Base-by-base conservation (phyloP, 2,888 invertebrate species). In the Dynastes maya region DNA sequence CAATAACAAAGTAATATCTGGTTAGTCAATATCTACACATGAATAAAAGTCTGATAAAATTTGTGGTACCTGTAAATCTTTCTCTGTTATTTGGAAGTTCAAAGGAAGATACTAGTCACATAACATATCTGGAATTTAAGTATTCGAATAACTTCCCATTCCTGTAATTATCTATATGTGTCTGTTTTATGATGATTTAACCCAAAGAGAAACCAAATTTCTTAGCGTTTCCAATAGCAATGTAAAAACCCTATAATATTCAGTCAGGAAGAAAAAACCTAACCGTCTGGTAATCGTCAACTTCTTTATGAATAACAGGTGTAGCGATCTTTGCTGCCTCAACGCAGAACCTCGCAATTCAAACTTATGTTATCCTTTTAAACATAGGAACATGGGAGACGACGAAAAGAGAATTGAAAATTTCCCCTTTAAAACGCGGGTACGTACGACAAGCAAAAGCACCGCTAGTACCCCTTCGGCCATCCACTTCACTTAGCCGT, bases 401-500 rank as follows among this genome's bases (percentile, higher is more conserved):
- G 63, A 5, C 55, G 55, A 55, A 55, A 16, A 11, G 55, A 63
- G 32, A 27, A 13, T 32, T 63, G 32, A 11, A 5, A 63, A 32
- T 63, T 63, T n/a, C n/a, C n/a, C n/a, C n/a, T 9, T 37, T 55
- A 55, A 63, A 22, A 63, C 9, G 63, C 32, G 63, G 4, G 29
- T 45, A 45, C 32, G 5, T 32, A 5, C 45, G 45, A 2, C 8
- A 32, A 29, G 63, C n/a, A 11, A 32, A 63, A 29, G 63, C 22
- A 9, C 1, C 22, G 61, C 6, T 22, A 29, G 61, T 9, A 0
- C 2, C 16, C 6, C 63, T 27, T 16, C 22, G 55, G 27, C 63
- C 63, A 63, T 63, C 51, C 49, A 29, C 68, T 68, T 49, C 68
- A 82, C 82, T 82, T 82, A 81, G 81, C 82, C 80, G 81, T 82